Evolutionary conservation across 1,140 invertebrate genomes (phyloP).

Genomic region (Protaetia brevitarsis): DNA sequence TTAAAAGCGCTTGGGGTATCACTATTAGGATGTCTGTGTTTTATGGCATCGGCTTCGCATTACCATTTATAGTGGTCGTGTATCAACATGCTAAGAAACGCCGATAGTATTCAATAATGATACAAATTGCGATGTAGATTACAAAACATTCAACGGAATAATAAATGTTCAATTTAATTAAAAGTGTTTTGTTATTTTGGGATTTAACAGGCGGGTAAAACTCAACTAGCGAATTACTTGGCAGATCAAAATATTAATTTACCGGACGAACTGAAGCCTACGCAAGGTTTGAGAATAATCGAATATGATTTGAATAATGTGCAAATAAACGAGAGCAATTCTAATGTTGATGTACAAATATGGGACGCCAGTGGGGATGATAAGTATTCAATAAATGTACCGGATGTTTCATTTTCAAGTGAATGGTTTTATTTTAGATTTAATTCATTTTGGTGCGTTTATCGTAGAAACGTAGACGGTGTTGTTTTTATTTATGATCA

Average conservation of each 20-base stretch:
- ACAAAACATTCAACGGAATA: background rate
- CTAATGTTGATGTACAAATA: constrained; percentile 28
- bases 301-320: constrained; percentile 28
- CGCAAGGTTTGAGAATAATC: constrained; percentile 25
- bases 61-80: background rate
- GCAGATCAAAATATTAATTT: constrained; percentile 24
- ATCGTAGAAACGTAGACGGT: constrained; percentile 24
- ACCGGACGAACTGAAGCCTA: constrained; percentile 24
- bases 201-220: constrained; percentile 28
- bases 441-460: constrained; percentile 27
- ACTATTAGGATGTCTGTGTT: background rate
- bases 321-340: constrained; percentile 4
- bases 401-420: background rate
- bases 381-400: constrained; percentile 11
- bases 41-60: background rate
- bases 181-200: background rate
- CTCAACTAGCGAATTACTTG: constrained; percentile 25
- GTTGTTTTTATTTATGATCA: constrained; percentile 28
- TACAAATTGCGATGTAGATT: no score
- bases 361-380: constrained; percentile 31
- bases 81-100: background rate
- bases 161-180: background rate
- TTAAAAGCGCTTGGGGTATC: background rate
- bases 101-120: background rate
- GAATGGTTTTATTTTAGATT: constrained; percentile 17